Evolutionary conservation across 2,888 invertebrate genomes (phyloP).

Genomic region (Caenorhabditis doughertyi): DNA sequence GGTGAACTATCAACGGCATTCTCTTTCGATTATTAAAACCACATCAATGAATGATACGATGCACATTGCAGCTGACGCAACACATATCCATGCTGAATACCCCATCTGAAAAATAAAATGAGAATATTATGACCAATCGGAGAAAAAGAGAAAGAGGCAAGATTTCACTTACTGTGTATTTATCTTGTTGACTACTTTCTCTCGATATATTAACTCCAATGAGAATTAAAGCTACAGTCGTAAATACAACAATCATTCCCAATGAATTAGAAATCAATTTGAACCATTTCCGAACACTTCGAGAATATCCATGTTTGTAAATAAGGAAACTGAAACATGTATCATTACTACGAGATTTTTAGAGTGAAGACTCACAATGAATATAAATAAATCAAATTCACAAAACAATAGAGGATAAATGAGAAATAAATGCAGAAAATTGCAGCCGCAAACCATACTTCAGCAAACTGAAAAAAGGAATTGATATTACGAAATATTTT

Average conservation of each 20-base stretch:
- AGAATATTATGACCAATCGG: not conserved
- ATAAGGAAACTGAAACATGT: not conserved
- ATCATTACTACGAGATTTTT: not conserved
- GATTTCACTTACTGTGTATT: not conserved
- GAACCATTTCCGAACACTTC: constrained; percentile 2
- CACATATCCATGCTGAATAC: constrained; percentile 12
- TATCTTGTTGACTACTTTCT: not conserved
- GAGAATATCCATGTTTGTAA: constrained; percentile 12
- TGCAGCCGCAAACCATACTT: not conserved
- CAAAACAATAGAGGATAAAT: constrained; percentile 3
- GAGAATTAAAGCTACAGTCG: not conserved
- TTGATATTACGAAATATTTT: too few species aligned
- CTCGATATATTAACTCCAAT: constrained; percentile 1
- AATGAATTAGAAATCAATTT: not conserved
- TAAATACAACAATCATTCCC: not conserved
- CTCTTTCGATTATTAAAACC: not conserved
- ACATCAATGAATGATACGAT: not conserved
- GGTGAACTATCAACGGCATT: not conserved
- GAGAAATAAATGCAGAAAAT: constrained; percentile 6
- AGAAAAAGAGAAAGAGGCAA: too few species aligned
- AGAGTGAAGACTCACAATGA: not conserved
- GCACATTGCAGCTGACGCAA: not conserved
- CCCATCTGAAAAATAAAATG: not conserved
- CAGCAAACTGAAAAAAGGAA: constrained; percentile 2
- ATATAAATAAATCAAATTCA: constrained; percentile 2